Evolutionary conservation across 2,113 vertebrate species (phyloP).

Genomic region (Eulemur macaco): DNA sequence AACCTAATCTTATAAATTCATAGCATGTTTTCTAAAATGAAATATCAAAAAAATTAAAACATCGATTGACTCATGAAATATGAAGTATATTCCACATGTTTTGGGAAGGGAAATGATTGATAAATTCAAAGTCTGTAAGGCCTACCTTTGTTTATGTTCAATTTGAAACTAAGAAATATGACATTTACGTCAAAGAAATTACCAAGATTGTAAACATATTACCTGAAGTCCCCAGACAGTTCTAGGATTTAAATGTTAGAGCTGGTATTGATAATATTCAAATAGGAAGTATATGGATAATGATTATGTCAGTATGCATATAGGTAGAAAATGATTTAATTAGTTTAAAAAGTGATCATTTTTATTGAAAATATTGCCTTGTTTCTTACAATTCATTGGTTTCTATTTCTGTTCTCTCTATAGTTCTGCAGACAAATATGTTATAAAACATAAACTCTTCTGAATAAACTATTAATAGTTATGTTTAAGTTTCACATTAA

Average conservation of each 20-base stretch:
- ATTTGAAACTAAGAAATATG: constrained; percentile 50
- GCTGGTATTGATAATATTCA: constrained; percentile 31
- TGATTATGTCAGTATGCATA: background rate
- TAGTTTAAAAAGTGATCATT: constrained; percentile 11
- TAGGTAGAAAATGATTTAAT: background rate
- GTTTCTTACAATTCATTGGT: constrained; percentile 21
- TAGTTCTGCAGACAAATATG: background rate
- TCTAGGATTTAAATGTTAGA: constrained; percentile 42
- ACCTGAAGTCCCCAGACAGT: background rate
- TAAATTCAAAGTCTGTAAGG: constrained; percentile 33
- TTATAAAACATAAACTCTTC: background rate
- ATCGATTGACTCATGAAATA: constrained; percentile 54
- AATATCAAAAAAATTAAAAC: constrained; percentile 54
- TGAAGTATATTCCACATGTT: background rate
- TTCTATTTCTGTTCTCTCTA: background rate
- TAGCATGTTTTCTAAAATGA: constrained; percentile 51
- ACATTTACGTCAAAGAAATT: constrained; percentile 57
- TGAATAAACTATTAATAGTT: constrained; percentile 37
- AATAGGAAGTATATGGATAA: background rate
- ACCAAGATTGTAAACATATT: constrained; percentile 24
- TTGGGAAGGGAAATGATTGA: background rate
- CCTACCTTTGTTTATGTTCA: constrained; percentile 38
- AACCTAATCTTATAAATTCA: constrained; percentile 37
- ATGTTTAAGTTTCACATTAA: constrained; percentile 46
- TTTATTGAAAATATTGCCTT: background rate